A percentile compares a stretch with the other conserved stretches of the same genome.
Evolutionary conservation across 2,888 invertebrate genomes (phyloP).

Genomic region (Pimpla rufipes): DNA sequence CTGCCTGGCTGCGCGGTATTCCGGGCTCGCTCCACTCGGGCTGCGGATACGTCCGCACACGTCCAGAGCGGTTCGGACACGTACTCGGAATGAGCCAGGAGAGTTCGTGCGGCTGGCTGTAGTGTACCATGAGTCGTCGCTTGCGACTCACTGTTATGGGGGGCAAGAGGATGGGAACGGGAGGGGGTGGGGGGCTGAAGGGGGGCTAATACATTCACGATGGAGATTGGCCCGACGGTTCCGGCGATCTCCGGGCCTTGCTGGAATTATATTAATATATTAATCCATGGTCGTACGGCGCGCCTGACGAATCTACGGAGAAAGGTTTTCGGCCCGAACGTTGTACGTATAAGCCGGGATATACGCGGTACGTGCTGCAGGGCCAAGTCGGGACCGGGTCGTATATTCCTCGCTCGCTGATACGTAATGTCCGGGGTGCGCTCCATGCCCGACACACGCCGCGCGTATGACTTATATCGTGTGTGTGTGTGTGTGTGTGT

Average conservation of each 20-base stretch:
- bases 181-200: too few species aligned
- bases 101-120: neutral
- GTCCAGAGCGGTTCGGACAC: neutral
- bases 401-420: neutral
- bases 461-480: neutral
- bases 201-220: neutral
- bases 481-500: too few species aligned
- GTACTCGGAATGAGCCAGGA: neutral
- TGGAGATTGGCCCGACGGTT: slow-evolving; percentile 41
- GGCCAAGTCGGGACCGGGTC: slow-evolving; percentile 13
- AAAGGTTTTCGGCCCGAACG: neutral
- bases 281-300: slow-evolving; percentile 29
- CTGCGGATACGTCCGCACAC: neutral
- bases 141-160: slow-evolving; percentile 5
- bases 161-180: too few species aligned
- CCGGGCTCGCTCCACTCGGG: neutral
- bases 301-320: slow-evolving; percentile 7
- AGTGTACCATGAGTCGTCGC: neutral
- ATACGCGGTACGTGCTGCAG: neutral
- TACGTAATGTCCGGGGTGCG: slow-evolving; percentile 26
- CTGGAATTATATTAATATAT: slow-evolving; percentile 51
- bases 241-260: slow-evolving; percentile 7
- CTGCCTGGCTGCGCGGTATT: neutral
- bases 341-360: neutral
- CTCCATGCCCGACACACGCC: neutral